Evolutionary conservation across 2,888 invertebrate species (phyloP).

Genomic region (Cremastinae sp.): DNA sequence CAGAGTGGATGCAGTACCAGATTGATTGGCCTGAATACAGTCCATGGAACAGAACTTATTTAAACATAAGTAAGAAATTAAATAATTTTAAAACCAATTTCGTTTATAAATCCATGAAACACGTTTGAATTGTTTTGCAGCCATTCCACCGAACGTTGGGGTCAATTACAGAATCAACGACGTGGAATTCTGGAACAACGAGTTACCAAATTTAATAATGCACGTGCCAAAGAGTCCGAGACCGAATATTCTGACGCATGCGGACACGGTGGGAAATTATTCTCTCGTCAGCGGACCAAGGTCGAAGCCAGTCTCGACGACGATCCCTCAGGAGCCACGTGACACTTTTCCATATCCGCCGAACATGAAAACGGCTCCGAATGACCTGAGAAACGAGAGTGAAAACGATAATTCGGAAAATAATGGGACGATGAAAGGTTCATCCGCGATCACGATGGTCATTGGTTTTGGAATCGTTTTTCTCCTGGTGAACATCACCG

Average conservation of each 20-base stretch:
- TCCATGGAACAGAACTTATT: conserved; percentile 87
- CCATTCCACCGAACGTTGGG: conserved; percentile 88
- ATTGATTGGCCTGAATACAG: conserved; percentile 94
- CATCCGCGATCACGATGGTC: conserved; percentile 79
- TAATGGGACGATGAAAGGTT: conserved; percentile 73
- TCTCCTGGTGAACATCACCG: conserved; percentile 87
- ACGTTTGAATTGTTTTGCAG: conserved; percentile 80
- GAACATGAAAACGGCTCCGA: conserved; percentile 72
- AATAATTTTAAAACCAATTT: background rate
- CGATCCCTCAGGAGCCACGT: conserved; percentile 38
- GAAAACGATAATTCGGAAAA: conserved; percentile 75
- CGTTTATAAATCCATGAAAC: background rate
- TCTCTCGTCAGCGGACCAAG: conserved; percentile 68
- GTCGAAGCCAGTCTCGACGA: conserved; percentile 57
- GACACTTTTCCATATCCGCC: conserved; percentile 43
- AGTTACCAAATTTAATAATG: conserved; percentile 87
- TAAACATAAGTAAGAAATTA: conserved; percentile 89
- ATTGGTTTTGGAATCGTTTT: conserved; percentile 85
- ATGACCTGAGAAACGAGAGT: conserved; percentile 62
- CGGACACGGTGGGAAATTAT: conserved; percentile 71
- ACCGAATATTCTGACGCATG: conserved; percentile 71
- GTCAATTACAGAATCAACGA: conserved; percentile 89
- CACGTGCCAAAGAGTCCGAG: conserved; percentile 74
- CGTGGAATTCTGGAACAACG: conserved; percentile 92
- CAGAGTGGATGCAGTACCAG: conserved; percentile 87